Base-by-base conservation (phyloP, 2,113 vertebrate genomes). In the Dipodomys ordii region DNA sequence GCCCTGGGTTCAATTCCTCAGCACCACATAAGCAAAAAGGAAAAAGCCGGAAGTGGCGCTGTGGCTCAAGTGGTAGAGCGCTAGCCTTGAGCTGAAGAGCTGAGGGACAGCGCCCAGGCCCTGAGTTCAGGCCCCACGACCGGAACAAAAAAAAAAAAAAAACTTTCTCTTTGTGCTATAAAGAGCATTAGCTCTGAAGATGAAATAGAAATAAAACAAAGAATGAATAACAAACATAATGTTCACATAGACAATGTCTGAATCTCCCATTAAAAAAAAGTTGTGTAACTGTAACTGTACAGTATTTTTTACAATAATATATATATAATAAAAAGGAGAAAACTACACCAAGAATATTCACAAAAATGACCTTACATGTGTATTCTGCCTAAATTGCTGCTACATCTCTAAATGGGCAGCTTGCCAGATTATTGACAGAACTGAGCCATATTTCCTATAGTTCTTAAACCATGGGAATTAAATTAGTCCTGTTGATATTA, bases 91-190 rank as follows among this genome's bases (percentile, higher is more conserved):
- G n/a, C n/a, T n/a, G n/a, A n/a, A n/a, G n/a, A n/a, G n/a, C n/a
- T n/a, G n/a, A n/a, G n/a, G n/a, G n/a, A n/a, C n/a, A n/a, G n/a
- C n/a, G n/a, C n/a, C n/a, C n/a, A n/a, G n/a, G n/a, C n/a, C n/a
- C n/a, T n/a, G n/a, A n/a, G n/a, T n/a, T n/a, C n/a, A n/a, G n/a
- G n/a, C n/a, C n/a, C n/a, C n/a, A n/a, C n/a, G n/a, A n/a, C n/a
- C n/a, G n/a, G n/a, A n/a, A n/a, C n/a, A n/a, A 53, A 81, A 68
- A 94, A 84, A 53, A 81, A 68, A 94, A 84, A 53, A 81, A 68
- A 94, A 84, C 13, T 39, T 92, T 30, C n/a, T 35, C 46, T 35
- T 30, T 67, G 62, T 49, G 10, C 32, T 46, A 94, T 53, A 69
- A 87, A 78, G 65, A 35, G 53, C 19, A 20, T 78, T 57, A 67